Percentiles rank a stretch among this genome's conserved stretches.
These are phyloP conservation scores for mouse (Mus musculus) DNA, from an alignment of 2,113 vertebrate genomes.

Conservation along the genomic window GRCm39 chr14:46821501-46822000, in stretches of 20 bases:
- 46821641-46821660: conserved; percentile 75
- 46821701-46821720: conserved; percentile 71
- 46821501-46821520: conserved; percentile 66
- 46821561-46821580: conserved; percentile 77
- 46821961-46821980: background rate
- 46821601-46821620: conserved; percentile 72
- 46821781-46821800: background rate
- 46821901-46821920: background rate
- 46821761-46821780: conserved; percentile 48
- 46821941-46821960: background rate
- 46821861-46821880: background rate
- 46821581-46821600: conserved; percentile 71
- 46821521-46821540: conserved; percentile 73
- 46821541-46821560: conserved; percentile 67
- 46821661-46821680: conserved; percentile 74
- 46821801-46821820: conserved; percentile 46
- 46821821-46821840: conserved; percentile 43
- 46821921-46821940: background rate
- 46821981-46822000: background rate
- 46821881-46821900: background rate
- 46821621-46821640: conserved; percentile 66
- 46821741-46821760: conserved; percentile 62
- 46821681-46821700: conserved; percentile 58
- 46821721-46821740: conserved; percentile 61
- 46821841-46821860: background rate